A percentile compares a stretch with the other conserved stretches of the same genome.
These are phyloP conservation scores for Campylomormyrus tamandua DNA, from an alignment of 2,113 vertebrate genomes.

Conservation along the genomic window DNA sequence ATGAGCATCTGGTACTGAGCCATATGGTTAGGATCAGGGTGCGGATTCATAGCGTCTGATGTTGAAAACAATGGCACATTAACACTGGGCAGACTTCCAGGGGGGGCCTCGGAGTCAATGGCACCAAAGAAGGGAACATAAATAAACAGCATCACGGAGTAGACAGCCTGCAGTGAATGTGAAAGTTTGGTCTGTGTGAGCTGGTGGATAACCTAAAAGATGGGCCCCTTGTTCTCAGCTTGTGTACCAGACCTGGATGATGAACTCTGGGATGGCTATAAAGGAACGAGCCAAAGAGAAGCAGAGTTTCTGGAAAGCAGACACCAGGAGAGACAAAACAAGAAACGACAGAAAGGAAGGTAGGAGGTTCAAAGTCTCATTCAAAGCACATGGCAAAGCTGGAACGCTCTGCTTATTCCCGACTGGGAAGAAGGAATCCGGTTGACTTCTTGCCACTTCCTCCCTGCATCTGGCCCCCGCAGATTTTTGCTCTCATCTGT, in stretches of 20 bases:
- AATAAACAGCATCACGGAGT: neutral
- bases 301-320: conserved; percentile 52
- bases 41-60: neutral
- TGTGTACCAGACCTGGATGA: conserved; percentile 92
- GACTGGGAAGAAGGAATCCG: neutral
- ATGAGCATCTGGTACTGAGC: neutral
- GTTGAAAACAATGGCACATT: neutral
- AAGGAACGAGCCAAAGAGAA: conserved; percentile 72
- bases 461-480: neutral
- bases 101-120: neutral
- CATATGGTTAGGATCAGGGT: neutral
- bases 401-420: neutral
- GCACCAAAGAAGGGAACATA: neutral
- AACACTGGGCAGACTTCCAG: neutral
- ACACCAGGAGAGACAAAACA: conserved; percentile 42
- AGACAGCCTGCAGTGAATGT: neutral
- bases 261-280: conserved; percentile 84
- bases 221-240: conserved; percentile 57
- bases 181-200: conserved; percentile 28
- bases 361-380: conserved; percentile 37
- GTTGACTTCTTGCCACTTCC: neutral
- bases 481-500: conserved; percentile 6
- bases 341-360: conserved; percentile 57
- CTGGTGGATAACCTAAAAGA: neutral
- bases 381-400: neutral